These are phyloP conservation scores for Scaptomyza hsui DNA, from an alignment of 1,140 invertebrate genomes.

Conservation along the genomic window DNA sequence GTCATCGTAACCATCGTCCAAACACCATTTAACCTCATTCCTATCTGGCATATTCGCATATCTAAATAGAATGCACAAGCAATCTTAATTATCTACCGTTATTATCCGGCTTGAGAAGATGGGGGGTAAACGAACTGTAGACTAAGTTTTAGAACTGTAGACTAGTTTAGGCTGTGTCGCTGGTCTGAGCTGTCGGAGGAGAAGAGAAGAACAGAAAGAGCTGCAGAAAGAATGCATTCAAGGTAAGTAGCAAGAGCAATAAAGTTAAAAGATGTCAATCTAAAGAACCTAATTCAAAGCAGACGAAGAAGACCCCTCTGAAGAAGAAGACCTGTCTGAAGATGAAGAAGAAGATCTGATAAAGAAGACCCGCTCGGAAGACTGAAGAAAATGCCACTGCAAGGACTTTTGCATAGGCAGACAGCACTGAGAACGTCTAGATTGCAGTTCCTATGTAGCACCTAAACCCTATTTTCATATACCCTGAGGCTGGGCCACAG, in stretches of 20 bases:
- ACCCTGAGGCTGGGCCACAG: not conserved
- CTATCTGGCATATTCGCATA: conserved; percentile 14
- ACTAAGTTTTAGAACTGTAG: not conserved
- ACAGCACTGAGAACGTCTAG: not conserved
- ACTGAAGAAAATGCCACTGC: conserved; percentile 48
- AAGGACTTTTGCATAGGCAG: conserved; percentile 10
- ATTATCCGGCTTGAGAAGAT: not conserved
- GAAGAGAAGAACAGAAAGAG: not conserved
- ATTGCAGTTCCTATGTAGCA: not conserved
- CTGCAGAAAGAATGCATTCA: not conserved
- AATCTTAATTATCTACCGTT: not conserved
- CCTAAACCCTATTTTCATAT: not conserved
- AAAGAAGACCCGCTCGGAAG: conserved; percentile 24
- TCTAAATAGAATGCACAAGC: not conserved
- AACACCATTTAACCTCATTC: not conserved
- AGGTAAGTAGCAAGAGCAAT: too few species aligned
- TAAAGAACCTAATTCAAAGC: too few species aligned
- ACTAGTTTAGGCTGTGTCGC: conserved; percentile 26
- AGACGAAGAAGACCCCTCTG: not conserved
- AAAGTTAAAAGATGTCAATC: not conserved
- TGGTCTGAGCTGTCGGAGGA: conserved; percentile 20
- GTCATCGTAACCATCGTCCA: conserved; percentile 26
- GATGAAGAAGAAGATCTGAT: not conserved
- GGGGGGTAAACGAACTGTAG: not conserved
- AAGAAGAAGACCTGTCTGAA: not conserved